A percentile compares a stretch with the other conserved stretches of the same genome.
These are phyloP conservation scores for Rhynchonema sp. DNA, from an alignment of 2,888 invertebrate genomes.

Conservation along the genomic window DNA sequence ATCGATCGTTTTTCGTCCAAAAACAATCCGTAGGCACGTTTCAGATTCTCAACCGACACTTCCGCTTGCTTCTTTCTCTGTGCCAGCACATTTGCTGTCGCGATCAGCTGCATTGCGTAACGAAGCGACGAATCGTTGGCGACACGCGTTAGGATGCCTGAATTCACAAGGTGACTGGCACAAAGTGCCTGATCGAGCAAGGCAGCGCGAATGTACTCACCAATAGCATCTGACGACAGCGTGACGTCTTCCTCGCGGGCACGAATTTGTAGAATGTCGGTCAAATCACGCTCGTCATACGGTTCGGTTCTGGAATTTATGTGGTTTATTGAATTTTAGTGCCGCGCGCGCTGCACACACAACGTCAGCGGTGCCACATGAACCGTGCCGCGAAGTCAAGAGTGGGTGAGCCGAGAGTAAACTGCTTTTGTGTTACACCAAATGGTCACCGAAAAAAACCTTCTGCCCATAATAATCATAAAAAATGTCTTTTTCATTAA, in stretches of 20 bases:
- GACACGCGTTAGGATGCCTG: constrained; percentile 59
- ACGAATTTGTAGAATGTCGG: constrained; percentile 15
- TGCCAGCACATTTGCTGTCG: constrained; percentile 79
- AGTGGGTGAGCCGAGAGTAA: too few species aligned
- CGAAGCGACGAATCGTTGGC: constrained; percentile 79
- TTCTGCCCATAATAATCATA: too few species aligned
- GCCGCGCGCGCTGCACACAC: neutral
- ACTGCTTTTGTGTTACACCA: too few species aligned
- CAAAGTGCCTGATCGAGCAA: too few species aligned
- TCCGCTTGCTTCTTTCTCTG: constrained; percentile 56
- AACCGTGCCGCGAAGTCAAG: too few species aligned
- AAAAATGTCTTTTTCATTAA: too few species aligned
- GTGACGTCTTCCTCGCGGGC: constrained; percentile 88
- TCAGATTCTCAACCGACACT: constrained; percentile 53
- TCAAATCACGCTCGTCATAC: constrained; percentile 9
- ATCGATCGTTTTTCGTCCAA: constrained; percentile 79
- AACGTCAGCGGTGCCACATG: too few species aligned
- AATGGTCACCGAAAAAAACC: too few species aligned
- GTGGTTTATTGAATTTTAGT: neutral
- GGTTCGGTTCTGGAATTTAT: neutral
- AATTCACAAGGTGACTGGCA: neutral
- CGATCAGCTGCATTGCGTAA: constrained; percentile 92
- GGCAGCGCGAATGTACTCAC: too few species aligned
- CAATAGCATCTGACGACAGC: constrained; percentile 1
- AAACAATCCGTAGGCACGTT: constrained; percentile 80